These are phyloP conservation scores for Carpatolechia fugitivella DNA, from an alignment of 2,888 invertebrate genomes.

Conservation along the genomic window DNA sequence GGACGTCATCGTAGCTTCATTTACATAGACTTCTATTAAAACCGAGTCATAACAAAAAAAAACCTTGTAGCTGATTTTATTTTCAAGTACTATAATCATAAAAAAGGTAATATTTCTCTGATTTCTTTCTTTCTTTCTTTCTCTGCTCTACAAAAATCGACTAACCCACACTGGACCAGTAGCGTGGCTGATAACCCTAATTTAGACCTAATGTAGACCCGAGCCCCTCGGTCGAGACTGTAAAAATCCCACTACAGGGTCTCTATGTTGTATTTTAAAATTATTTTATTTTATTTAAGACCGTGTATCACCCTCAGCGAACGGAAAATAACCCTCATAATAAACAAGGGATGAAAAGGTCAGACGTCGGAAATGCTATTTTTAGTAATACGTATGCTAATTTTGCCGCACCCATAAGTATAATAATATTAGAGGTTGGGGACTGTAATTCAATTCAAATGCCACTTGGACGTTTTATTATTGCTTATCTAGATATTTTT, in stretches of 20 bases:
- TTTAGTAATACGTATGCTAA: not conserved
- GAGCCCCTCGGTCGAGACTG: too few relatives aligned
- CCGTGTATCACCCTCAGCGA: not conserved
- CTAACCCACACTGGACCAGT: too few relatives aligned
- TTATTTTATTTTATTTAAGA: not conserved
- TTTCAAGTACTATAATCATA: too few relatives aligned
- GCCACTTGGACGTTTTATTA: not conserved
- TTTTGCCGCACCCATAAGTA: not conserved
- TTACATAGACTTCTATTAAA: not conserved
- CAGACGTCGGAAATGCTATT: not conserved
- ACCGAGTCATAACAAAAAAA: not conserved
- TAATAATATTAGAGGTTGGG: not conserved
- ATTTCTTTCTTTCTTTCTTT: too few relatives aligned
- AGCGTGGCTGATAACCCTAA: too few relatives aligned
- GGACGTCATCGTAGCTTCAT: not conserved
- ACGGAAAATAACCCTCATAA: not conserved
- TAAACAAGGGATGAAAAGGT: slow-evolving; percentile 10
- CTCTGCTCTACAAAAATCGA: too few relatives aligned
- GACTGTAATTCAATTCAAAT: not conserved
- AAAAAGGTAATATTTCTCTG: too few relatives aligned
- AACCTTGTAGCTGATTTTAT: too few relatives aligned
- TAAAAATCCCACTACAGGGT: too few relatives aligned
- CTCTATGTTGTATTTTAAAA: too few relatives aligned
- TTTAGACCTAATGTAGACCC: too few relatives aligned
- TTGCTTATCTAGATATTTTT: too few relatives aligned